Percentiles rank a stretch among this genome's conserved stretches.
Conservation (phyloP, 2,113 vertebrate genomes). For the Phalacrocorax carbo region DNA sequence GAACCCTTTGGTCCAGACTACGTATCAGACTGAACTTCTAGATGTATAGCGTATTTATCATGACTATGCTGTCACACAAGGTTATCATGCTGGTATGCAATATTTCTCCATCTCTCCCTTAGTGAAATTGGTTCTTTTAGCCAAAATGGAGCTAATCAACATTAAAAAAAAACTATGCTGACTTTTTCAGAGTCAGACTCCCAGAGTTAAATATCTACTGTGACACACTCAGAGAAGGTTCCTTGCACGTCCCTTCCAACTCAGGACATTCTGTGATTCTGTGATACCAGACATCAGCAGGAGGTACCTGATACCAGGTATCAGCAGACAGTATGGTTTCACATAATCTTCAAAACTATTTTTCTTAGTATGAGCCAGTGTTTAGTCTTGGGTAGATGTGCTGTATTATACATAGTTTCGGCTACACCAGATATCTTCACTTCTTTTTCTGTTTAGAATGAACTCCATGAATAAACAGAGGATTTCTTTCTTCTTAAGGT, state of each 20-base stretch:
- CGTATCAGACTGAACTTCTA: conserved; percentile 34
- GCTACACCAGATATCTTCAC: neutral
- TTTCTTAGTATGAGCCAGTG: neutral
- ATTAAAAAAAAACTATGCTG: neutral
- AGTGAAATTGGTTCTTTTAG: neutral
- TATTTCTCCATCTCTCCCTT: neutral
- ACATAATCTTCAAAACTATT: neutral
- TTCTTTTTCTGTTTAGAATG: neutral
- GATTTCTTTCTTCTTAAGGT: neutral
- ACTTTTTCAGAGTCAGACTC: neutral
- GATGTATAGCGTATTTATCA: neutral
- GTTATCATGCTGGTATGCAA: neutral
- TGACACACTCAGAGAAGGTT: neutral
- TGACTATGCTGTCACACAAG: neutral
- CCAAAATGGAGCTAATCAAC: neutral
- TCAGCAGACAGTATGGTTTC: neutral
- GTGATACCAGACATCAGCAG: too few relatives aligned
- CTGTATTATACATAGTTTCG: neutral
- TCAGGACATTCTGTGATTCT: too few relatives aligned
- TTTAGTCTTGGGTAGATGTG: neutral
- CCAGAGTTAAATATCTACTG: neutral
- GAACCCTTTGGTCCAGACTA: conserved; percentile 31
- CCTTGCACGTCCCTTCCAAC: too few relatives aligned
- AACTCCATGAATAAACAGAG: neutral
- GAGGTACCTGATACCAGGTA: too few relatives aligned